These are phyloP conservation scores for Scomber scombrus DNA, from an alignment of 2,113 vertebrate species.

Conservation along the genomic window DNA sequence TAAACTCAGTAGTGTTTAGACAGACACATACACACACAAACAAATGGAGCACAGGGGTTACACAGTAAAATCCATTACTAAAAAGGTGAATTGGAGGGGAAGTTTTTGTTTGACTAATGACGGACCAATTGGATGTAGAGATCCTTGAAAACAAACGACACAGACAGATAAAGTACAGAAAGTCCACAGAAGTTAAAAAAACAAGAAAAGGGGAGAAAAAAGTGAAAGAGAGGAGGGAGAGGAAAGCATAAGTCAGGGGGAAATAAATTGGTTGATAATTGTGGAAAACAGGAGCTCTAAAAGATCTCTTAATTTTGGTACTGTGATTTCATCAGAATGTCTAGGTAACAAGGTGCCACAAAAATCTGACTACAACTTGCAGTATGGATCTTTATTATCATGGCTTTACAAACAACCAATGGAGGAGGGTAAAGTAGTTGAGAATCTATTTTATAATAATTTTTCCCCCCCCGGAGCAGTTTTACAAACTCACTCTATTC, in stretches of 20 bases:
- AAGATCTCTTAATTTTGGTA: not conserved
- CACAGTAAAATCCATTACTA: slow-evolving; percentile 28
- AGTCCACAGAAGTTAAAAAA: not conserved
- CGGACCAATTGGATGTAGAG: slow-evolving; percentile 45
- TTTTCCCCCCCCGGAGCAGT: slow-evolving; percentile 8
- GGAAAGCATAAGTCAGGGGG: not conserved
- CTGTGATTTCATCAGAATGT: not conserved
- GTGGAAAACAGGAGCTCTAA: not conserved
- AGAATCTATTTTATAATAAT: not conserved
- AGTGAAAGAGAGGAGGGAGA: not conserved
- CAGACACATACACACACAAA: slow-evolving; percentile 56
- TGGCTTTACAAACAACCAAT: not conserved
- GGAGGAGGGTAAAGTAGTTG: not conserved
- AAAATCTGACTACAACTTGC: too few relatives aligned
- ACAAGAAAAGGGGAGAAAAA: not conserved
- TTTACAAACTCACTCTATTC: slow-evolving; percentile 25
- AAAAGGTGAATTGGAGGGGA: not conserved
- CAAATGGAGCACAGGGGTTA: slow-evolving; percentile 39
- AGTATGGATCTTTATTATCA: too few relatives aligned
- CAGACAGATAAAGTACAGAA: slow-evolving; percentile 13
- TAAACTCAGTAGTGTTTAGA: slow-evolving; percentile 49
- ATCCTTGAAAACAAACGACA: slow-evolving; percentile 49
- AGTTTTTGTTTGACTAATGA: slow-evolving; percentile 60
- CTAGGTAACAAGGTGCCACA: not conserved
- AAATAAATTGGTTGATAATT: slow-evolving; percentile 17